Percentiles rank a stretch among this genome's conserved stretches.
Evolutionary conservation across 2,888 invertebrate genomes (phyloP).

Genomic region (Fragum whitleyi): DNA sequence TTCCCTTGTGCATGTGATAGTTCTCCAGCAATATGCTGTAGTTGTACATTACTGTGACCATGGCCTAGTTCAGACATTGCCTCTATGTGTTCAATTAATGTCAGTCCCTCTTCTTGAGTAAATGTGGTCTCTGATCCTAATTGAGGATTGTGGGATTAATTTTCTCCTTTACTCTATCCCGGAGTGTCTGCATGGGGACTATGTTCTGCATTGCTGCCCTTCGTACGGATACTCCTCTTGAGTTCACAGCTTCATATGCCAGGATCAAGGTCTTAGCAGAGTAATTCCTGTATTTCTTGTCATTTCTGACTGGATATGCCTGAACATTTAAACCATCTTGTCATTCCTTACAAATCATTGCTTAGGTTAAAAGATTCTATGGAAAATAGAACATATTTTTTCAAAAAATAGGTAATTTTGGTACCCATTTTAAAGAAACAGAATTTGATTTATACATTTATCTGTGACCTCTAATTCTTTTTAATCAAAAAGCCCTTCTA

Average conservation of each 20-base stretch:
- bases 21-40: conserved; percentile 33
- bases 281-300: neutral
- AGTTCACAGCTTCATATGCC: neutral
- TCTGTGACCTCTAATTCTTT: too few species aligned
- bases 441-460: too few species aligned
- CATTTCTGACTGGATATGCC: neutral
- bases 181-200: conserved; percentile 13
- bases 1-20: conserved; percentile 16
- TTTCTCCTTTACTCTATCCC: conserved; percentile 19
- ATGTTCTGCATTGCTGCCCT: neutral
- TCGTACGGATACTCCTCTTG: neutral
- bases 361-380: too few species aligned
- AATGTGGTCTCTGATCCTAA: conserved; percentile 17
- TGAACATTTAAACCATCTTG: neutral
- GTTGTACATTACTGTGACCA: conserved; percentile 17
- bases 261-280: neutral
- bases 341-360: too few species aligned
- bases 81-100: conserved; percentile 31
- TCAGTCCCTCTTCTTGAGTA: conserved; percentile 1
- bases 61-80: conserved; percentile 36
- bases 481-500: too few species aligned
- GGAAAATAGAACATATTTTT: too few species aligned
- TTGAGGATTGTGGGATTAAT: conserved; percentile 14
- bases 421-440: too few species aligned
- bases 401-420: too few species aligned